Evolutionary conservation across 2,797 vertebrate species (phyloP).

Genomic region (Ptychobarbus kaznakovi): DNA sequence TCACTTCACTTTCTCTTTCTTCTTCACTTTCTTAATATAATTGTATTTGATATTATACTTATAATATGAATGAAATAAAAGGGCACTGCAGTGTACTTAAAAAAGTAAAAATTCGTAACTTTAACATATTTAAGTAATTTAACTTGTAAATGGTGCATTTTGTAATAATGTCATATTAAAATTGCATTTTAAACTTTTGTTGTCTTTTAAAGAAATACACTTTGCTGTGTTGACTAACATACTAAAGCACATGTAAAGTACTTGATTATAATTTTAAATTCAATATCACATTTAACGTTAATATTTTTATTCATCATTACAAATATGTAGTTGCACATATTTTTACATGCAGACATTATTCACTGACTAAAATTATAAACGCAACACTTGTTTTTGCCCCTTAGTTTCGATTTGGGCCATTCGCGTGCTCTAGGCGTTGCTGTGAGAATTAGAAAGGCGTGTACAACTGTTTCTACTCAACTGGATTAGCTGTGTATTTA

Average conservation of each 20-base stretch:
- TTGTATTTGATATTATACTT: neutral
- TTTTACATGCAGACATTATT: neutral
- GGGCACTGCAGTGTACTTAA: neutral
- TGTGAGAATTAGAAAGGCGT: too few relatives aligned
- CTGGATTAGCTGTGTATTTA: too few relatives aligned
- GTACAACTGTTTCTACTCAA: too few relatives aligned
- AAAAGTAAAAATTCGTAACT: neutral
- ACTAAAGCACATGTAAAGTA: neutral
- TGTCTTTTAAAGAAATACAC: neutral
- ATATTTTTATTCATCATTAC: too few relatives aligned
- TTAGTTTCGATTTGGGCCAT: too few relatives aligned
- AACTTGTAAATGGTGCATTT: neutral
- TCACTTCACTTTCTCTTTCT: too few relatives aligned
- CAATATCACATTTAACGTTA: neutral
- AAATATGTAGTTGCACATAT: too few relatives aligned
- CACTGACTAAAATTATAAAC: too few relatives aligned
- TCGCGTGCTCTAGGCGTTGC: too few relatives aligned
- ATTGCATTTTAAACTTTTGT: too few relatives aligned
- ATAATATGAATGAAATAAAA: neutral
- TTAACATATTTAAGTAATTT: neutral
- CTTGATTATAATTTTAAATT: neutral
- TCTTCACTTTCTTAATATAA: neutral
- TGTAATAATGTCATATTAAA: neutral
- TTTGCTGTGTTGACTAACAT: neutral
- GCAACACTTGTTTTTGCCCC: too few relatives aligned